These are phyloP conservation scores for Drosophila persimilis DNA, from an alignment of 1,140 invertebrate species.

Conservation along the genomic window DNA sequence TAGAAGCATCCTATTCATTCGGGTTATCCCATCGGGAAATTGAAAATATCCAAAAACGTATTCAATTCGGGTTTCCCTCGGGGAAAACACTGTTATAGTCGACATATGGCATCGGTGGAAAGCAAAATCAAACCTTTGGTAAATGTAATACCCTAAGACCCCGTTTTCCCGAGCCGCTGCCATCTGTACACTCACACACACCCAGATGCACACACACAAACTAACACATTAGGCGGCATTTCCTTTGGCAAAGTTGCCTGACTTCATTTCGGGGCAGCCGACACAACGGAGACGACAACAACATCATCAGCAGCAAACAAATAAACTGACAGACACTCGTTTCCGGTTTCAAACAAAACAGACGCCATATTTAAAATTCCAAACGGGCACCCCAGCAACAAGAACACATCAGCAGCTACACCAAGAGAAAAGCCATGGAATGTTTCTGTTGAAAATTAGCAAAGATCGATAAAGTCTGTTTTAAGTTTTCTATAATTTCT, in stretches of 20 bases:
- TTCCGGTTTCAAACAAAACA: conserved; percentile 81
- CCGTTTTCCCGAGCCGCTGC: conserved; percentile 46
- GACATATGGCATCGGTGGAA: too few species aligned
- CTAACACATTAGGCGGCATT: conserved; percentile 74
- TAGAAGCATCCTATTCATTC: too few species aligned
- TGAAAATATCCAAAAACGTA: too few species aligned
- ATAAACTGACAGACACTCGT: conserved; percentile 80
- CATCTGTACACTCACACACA: conserved; percentile 41
- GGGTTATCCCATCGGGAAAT: too few species aligned
- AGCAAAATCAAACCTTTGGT: conserved; percentile 12
- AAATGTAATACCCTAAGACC: conserved; percentile 25
- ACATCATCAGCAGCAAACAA: conserved; percentile 59
- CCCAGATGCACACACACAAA: conserved; percentile 35
- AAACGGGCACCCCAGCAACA: conserved; percentile 56
- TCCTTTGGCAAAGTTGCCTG: conserved; percentile 77
- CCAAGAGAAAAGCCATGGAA: too few species aligned
- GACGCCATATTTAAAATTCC: conserved; percentile 82
- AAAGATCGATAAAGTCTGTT: too few species aligned
- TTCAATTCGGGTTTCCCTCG: too few species aligned
- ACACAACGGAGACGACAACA: conserved; percentile 43
- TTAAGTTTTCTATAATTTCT: too few species aligned
- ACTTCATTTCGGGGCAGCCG: conserved; percentile 69
- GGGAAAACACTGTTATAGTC: too few species aligned
- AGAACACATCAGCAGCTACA: conserved; percentile 13
- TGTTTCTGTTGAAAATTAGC: too few species aligned